phyloP scores from a whole-genome alignment of 2,888 invertebrate species.

The Polydrusus cervinus region DNA sequence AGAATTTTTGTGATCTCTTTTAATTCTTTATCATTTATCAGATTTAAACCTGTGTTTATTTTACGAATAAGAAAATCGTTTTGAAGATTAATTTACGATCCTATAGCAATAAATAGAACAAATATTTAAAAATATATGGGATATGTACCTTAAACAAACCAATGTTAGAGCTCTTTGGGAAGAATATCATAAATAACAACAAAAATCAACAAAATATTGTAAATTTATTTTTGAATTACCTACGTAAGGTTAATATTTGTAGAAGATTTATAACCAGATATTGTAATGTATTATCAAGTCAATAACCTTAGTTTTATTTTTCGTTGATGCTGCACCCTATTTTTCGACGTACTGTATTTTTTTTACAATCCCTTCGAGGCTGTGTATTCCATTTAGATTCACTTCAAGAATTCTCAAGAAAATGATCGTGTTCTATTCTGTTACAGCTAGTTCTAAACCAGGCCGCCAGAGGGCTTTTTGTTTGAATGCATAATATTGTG shows the following conservation, averaged over 20 bases:
- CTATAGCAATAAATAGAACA: background rate
- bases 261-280: background rate
- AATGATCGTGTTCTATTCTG: conserved; percentile 39
- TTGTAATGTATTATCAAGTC: background rate
- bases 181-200: conserved; percentile 14
- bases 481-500: conserved; percentile 66
- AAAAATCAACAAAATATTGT: conserved; percentile 7
- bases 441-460: conserved; percentile 46
- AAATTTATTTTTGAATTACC: background rate
- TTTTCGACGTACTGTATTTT: background rate
- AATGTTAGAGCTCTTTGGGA: conserved; percentile 7
- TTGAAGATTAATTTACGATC: background rate
- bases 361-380: background rate
- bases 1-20: no score
- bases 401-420: conserved; percentile 36
- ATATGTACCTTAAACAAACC: background rate
- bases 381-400: background rate
- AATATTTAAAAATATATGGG: background rate
- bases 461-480: conserved; percentile 58
- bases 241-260: conserved; percentile 6
- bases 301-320: conserved; percentile 8
- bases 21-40: background rate
- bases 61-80: background rate
- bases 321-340: background rate
- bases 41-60: background rate